These are phyloP conservation scores for Lithobates sylvaticus DNA, from an alignment of 2,797 vertebrate species.

Conservation along the genomic window DNA sequence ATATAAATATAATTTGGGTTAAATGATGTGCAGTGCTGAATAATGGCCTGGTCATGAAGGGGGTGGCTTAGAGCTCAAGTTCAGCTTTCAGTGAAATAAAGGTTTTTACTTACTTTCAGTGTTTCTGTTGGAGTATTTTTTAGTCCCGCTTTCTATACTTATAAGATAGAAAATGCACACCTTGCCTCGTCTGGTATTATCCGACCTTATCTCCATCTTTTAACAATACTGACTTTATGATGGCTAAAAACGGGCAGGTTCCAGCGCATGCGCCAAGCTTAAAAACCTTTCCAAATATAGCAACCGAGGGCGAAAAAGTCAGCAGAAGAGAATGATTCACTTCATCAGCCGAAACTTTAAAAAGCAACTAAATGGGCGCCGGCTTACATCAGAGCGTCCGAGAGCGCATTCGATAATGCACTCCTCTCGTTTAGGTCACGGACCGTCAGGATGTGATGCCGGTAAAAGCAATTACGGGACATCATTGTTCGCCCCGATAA, in stretches of 20 bases:
- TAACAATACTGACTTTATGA: neutral
- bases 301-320: neutral
- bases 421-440: conserved; percentile 9
- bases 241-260: neutral
- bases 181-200: too few species aligned
- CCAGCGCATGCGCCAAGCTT: neutral
- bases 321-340: neutral
- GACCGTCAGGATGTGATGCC: neutral
- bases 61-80: too few species aligned
- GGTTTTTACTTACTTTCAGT: too few species aligned
- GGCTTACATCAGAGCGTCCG: neutral
- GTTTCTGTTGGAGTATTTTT: too few species aligned
- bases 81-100: too few species aligned
- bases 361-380: neutral
- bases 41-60: too few species aligned
- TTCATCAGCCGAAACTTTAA: conserved; percentile 9
- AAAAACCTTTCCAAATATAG: neutral
- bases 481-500: conserved; percentile 40
- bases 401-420: neutral
- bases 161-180: too few species aligned
- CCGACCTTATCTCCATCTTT: neutral
- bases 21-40: too few species aligned
- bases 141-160: too few species aligned
- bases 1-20: too few species aligned
- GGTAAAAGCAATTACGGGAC: conserved; percentile 23